Evolutionary conservation across 2,888 invertebrate genomes (phyloP).

Genomic region (Patella ulyssiponensis): DNA sequence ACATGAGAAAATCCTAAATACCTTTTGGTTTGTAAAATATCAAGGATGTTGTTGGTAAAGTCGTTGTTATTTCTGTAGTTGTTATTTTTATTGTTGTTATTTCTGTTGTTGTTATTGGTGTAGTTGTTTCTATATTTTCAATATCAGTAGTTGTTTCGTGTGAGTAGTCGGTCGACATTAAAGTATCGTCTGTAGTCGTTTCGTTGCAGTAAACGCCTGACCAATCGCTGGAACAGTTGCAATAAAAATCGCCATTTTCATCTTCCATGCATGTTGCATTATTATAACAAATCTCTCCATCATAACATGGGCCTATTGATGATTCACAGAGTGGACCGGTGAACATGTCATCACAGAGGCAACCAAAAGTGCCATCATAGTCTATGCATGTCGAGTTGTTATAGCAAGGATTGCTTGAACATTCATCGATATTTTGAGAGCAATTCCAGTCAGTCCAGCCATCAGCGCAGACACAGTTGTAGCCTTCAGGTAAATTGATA

Average conservation of each 20-base stretch:
- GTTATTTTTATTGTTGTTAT: too few species aligned
- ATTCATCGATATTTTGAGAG: slow-evolving; percentile 30
- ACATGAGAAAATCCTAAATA: too few species aligned
- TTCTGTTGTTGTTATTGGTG: too few species aligned
- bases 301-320: background rate
- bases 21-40: too few species aligned
- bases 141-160: background rate
- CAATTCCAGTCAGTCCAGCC: slow-evolving; percentile 27
- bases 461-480: slow-evolving; percentile 10
- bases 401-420: slow-evolving; percentile 25
- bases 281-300: background rate
- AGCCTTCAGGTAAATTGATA: background rate
- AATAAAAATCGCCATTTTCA: background rate
- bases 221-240: background rate
- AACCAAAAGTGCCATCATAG: slow-evolving; percentile 24
- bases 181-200: background rate
- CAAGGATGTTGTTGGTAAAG: too few species aligned
- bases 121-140: background rate
- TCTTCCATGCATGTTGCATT: background rate
- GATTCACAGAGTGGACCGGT: slow-evolving; percentile 26
- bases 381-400: slow-evolving; percentile 34
- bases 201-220: background rate
- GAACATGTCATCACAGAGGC: slow-evolving; percentile 31
- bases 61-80: too few species aligned
- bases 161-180: background rate